Evolutionary conservation across 92 coral and sea anemone genomes (phyloP).

Genomic region (Diadumene lineata): DNA sequence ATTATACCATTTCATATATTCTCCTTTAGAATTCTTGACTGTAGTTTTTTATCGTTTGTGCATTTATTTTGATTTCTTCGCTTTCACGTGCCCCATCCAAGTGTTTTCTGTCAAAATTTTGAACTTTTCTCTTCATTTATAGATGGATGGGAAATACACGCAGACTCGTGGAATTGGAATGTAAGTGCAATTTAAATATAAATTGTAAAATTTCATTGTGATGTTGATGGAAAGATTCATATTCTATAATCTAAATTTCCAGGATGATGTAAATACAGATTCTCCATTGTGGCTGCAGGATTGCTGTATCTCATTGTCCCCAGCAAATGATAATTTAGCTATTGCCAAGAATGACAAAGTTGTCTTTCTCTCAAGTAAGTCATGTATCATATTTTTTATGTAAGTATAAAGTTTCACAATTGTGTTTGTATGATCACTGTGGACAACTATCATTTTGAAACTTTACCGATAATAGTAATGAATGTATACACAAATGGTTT

Average conservation of each 20-base stretch:
- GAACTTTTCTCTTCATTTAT: not conserved
- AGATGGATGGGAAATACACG: conserved; percentile 63
- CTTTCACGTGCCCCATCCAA: not conserved
- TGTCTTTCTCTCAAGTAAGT: conserved; percentile 84
- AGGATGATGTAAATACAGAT: conserved; percentile 4
- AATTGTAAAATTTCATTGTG: too few species aligned
- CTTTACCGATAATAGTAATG: too few species aligned
- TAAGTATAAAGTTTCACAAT: not conserved
- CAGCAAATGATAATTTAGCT: conserved; percentile 88
- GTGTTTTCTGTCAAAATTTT: not conserved
- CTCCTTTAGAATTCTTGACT: too few species aligned
- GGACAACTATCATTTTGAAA: too few species aligned
- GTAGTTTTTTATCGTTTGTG: too few species aligned
- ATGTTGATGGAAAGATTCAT: too few species aligned
- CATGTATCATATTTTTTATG: not conserved
- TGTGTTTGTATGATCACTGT: too few species aligned
- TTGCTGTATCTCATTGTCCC: conserved; percentile 92
- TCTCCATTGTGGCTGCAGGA: conserved; percentile 90
- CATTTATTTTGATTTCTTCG: not conserved
- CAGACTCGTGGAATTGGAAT: conserved; percentile 78
- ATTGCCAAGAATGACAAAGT: conserved; percentile 86
- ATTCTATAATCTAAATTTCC: not conserved
- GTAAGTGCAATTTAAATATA: conserved; percentile 26
- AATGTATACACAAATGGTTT: too few species aligned
- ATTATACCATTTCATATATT: not conserved